Evolutionary conservation across 2,888 invertebrate genomes (phyloP).

Genomic region (Drosophila birchii): DNA sequence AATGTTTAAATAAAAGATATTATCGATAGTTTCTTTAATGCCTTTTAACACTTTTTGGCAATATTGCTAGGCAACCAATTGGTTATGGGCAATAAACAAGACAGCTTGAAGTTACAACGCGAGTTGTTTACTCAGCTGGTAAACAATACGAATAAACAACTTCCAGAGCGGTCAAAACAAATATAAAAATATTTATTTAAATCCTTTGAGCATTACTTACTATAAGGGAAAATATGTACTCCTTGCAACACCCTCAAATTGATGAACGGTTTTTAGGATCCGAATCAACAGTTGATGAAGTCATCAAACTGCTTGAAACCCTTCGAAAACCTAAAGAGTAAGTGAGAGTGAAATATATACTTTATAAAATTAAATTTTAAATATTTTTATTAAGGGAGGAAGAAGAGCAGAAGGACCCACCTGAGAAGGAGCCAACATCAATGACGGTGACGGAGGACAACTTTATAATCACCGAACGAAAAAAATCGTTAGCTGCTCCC

Average conservation of each 20-base stretch:
- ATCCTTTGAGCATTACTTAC: slow-evolving; percentile 8
- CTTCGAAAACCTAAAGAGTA: slow-evolving; percentile 53
- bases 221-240: slow-evolving; percentile 48
- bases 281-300: slow-evolving; percentile 62
- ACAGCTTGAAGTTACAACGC: neutral
- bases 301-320: slow-evolving; percentile 48
- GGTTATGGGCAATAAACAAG: slow-evolving; percentile 21
- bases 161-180: slow-evolving; percentile 32
- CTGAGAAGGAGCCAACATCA: neutral
- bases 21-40: slow-evolving; percentile 13
- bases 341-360: neutral
- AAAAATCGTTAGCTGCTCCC: slow-evolving; percentile 76
- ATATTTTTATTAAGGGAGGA: slow-evolving; percentile 29
- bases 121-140: slow-evolving; percentile 17
- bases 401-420: neutral
- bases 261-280: slow-evolving; percentile 59
- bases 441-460: slow-evolving; percentile 84
- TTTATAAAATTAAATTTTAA: neutral
- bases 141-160: slow-evolving; percentile 6
- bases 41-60: neutral
- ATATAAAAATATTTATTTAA: slow-evolving; percentile 19
- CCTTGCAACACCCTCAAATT: slow-evolving; percentile 63
- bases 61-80: slow-evolving; percentile 31
- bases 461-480: slow-evolving; percentile 87
- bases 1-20: neutral